Evolutionary conservation across 1,140 invertebrate genomes (phyloP).

Genomic region (Dryas iulia): DNA sequence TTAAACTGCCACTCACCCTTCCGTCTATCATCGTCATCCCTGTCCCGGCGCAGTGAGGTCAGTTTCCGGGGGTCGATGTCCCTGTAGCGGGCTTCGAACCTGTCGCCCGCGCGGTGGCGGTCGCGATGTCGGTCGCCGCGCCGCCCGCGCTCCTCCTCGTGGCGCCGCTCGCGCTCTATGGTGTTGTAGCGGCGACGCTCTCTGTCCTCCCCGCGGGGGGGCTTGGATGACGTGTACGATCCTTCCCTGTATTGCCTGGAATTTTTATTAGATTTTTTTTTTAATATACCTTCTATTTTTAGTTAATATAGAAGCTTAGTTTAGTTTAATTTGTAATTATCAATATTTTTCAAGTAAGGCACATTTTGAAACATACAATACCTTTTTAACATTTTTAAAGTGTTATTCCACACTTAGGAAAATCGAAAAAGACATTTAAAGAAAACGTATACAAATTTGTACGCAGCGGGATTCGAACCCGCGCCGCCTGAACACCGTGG

Average conservation of each 20-base stretch:
- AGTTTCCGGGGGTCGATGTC: constrained; percentile 64
- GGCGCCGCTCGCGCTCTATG: constrained; percentile 60
- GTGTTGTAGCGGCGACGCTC: constrained; percentile 58
- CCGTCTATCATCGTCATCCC: constrained; percentile 56
- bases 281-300: too few species aligned
- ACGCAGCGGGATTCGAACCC: too few species aligned
- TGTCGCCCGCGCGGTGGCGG: constrained; percentile 44
- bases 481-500: too few species aligned
- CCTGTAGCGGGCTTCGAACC: constrained; percentile 64
- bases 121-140: constrained; percentile 48
- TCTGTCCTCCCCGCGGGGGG: constrained; percentile 72
- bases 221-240: constrained; percentile 68
- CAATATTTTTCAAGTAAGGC: too few species aligned
- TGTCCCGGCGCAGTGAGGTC: constrained; percentile 44
- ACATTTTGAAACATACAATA: too few species aligned
- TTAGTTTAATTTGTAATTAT: too few species aligned
- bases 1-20: constrained; percentile 46
- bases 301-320: too few species aligned
- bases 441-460: too few species aligned
- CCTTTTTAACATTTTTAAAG: too few species aligned
- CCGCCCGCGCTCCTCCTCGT: constrained; percentile 61
- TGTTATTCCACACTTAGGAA: too few species aligned
- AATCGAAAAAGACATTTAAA: too few species aligned
- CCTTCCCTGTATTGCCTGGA: constrained; percentile 68
- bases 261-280: constrained; percentile 10